Conservation (phyloP, 2,888 invertebrate species). For the Arrhopalites spinosus region DNA sequence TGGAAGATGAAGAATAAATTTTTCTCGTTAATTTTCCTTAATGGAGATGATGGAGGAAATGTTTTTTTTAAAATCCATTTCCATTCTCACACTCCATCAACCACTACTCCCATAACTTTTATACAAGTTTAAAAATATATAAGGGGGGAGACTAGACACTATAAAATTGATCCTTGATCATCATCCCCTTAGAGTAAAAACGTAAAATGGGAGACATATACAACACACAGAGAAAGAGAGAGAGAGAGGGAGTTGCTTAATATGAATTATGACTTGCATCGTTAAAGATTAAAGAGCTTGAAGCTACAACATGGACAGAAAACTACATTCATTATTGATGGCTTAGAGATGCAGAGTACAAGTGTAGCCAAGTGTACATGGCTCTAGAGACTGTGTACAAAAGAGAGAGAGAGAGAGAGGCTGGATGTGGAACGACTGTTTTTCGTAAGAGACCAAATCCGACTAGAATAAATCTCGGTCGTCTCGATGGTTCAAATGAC, state of each 20-base stretch:
- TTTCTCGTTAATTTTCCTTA: not conserved
- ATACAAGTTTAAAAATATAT: not conserved
- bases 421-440: not conserved
- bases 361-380: not conserved
- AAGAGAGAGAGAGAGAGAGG: not conserved
- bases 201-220: not conserved
- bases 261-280: conserved; percentile 24
- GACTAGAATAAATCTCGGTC: conserved; percentile 26
- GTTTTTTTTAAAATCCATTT: conserved; percentile 2
- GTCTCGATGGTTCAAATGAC: not conserved
- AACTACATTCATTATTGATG: conserved; percentile 30
- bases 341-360: not conserved
- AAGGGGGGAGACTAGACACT: not conserved
- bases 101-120: not conserved
- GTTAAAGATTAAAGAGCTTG: conserved; percentile 11
- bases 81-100: conserved; percentile 17
- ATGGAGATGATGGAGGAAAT: not conserved
- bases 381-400: not conserved
- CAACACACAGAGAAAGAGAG: not conserved
- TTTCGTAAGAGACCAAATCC: conserved; percentile 8
- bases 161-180: too few relatives aligned
- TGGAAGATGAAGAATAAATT: not conserved
- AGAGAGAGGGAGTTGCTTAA: conserved; percentile 7
- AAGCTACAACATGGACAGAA: conserved; percentile 19
- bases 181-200: not conserved